A percentile compares a stretch with the other conserved stretches of the same genome.
These are phyloP conservation scores for Artibeus lituratus DNA, from an alignment of 2,797 vertebrate genomes.

Conservation along the genomic window DNA sequence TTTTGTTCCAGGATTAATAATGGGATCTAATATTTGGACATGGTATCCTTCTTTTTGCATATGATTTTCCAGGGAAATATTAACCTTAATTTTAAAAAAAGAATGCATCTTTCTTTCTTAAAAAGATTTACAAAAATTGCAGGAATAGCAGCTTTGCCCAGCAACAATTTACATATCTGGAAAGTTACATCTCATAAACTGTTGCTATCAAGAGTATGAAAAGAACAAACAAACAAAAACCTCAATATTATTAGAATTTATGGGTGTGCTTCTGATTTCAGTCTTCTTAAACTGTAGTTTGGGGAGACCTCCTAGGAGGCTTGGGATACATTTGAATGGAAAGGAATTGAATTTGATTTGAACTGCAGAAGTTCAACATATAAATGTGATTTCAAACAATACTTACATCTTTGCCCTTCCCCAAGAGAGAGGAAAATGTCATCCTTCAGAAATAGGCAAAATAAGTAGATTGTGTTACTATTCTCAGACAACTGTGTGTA, in stretches of 20 bases:
- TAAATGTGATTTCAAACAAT: neutral
- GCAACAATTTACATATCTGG: neutral
- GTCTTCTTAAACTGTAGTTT: neutral
- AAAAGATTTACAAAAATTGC: neutral
- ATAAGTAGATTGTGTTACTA: neutral
- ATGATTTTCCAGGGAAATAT: slow-evolving; percentile 5
- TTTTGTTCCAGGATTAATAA: slow-evolving; percentile 29
- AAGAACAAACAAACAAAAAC: neutral
- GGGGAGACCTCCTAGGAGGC: neutral
- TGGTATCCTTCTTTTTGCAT: neutral
- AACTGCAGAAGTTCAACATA: neutral
- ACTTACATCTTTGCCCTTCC: neutral
- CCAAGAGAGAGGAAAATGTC: neutral
- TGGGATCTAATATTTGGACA: neutral
- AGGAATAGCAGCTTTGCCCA: neutral
- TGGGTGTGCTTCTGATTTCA: neutral
- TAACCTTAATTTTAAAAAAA: slow-evolving; percentile 19
- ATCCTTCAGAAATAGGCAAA: neutral
- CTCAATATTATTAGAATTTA: neutral
- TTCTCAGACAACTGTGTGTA: neutral
- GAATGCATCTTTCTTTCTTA: neutral
- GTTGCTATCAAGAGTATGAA: neutral
- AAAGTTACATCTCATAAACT: neutral
- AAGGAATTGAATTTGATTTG: neutral
- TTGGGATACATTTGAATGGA: neutral